Conservation (phyloP, 2,797 vertebrate genomes). For the Arremon aurantiirostris region DNA sequence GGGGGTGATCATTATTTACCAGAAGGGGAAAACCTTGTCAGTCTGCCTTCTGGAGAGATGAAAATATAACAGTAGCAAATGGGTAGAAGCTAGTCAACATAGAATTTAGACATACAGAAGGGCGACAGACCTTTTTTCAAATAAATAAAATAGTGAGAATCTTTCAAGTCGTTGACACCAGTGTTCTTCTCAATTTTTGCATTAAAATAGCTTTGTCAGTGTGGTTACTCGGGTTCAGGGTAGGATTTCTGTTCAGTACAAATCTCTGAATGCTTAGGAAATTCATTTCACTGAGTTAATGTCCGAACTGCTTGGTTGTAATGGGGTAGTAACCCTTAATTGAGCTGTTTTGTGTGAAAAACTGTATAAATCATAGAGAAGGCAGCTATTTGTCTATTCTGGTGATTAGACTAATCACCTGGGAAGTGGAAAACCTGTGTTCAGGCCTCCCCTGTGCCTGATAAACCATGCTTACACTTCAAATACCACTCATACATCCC, state of each 20-base stretch:
- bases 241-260: neutral
- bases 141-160: neutral
- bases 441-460: neutral
- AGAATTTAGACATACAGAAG: neutral
- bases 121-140: neutral
- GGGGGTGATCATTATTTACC: constrained; percentile 29
- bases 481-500: neutral
- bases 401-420: neutral
- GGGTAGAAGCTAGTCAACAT: neutral
- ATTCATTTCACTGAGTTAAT: neutral
- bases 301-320: neutral
- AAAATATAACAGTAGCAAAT: constrained; percentile 23
- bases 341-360: constrained; percentile 21
- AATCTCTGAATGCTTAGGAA: neutral
- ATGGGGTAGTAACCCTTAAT: constrained; percentile 20
- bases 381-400: constrained; percentile 35
- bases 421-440: constrained; percentile 10
- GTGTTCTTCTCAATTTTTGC: neutral
- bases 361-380: constrained; percentile 17
- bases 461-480: neutral
- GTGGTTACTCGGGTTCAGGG: neutral
- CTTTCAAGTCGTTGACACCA: neutral
- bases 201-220: neutral
- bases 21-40: constrained; percentile 43
- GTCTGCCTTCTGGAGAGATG: constrained; percentile 40